Evolutionary conservation across 2,888 invertebrate genomes (phyloP).

Genomic region (Nomada goodeniana): DNA sequence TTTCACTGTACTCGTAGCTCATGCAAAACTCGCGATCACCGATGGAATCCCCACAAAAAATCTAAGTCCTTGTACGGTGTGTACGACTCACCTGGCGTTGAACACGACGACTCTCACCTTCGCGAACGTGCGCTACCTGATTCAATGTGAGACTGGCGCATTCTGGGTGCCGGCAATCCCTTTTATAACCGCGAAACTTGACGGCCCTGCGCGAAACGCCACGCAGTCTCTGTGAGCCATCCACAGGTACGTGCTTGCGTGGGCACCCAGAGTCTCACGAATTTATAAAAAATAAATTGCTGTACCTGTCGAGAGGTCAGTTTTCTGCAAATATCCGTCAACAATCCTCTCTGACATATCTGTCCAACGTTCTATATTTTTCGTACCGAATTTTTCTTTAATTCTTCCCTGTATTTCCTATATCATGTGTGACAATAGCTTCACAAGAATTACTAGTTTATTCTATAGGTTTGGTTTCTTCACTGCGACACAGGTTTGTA

Average conservation of each 20-base stretch:
- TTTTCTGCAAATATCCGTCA: neutral
- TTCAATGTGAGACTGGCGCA: conserved; percentile 79
- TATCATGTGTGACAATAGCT: too few species aligned
- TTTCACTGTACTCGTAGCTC: neutral
- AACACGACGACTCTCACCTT: conserved; percentile 53
- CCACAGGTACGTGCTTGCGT: conserved; percentile 48
- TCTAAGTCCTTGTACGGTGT: conserved; percentile 20
- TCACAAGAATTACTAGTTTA: too few species aligned
- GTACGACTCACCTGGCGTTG: conserved; percentile 60
- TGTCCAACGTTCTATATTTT: neutral
- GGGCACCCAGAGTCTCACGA: conserved; percentile 3
- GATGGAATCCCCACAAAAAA: conserved; percentile 3
- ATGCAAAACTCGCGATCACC: conserved; percentile 21
- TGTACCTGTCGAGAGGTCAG: too few species aligned
- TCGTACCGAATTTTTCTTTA: too few species aligned
- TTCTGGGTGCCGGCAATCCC: conserved; percentile 76
- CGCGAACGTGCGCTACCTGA: conserved; percentile 56
- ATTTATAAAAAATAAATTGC: conserved; percentile 1
- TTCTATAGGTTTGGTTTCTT: too few species aligned
- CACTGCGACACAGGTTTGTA: too few species aligned
- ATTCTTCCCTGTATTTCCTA: too few species aligned
- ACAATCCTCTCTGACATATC: neutral
- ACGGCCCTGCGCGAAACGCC: conserved; percentile 78
- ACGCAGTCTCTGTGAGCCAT: conserved; percentile 71
- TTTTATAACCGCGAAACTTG: conserved; percentile 79